A percentile compares a stretch with the other conserved stretches of the same genome.
These are phyloP conservation scores for Hapalemur alaotrensis DNA, from an alignment of 2,797 vertebrate species.

Conservation along the genomic window DNA sequence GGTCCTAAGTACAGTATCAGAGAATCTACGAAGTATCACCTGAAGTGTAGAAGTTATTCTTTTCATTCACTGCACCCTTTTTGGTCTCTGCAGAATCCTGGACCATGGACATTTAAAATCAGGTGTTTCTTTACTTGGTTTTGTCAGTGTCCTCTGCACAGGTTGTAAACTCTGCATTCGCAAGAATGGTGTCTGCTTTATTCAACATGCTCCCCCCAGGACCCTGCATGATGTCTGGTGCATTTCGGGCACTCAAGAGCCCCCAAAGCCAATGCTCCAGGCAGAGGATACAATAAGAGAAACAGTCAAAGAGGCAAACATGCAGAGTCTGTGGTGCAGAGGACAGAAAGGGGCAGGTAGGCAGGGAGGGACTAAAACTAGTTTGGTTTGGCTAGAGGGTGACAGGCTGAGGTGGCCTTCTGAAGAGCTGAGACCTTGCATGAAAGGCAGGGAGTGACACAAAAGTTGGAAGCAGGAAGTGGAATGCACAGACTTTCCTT, in stretches of 20 bases:
- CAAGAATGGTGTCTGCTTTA: neutral
- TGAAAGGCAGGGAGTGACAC: fast-evolving
- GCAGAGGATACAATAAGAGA: neutral
- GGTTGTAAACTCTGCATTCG: neutral
- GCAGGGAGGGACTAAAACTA: neutral
- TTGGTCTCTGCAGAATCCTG: neutral
- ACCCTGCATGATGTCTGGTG: too few relatives aligned
- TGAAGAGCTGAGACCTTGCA: neutral
- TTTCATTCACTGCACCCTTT: neutral
- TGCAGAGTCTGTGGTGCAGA: neutral
- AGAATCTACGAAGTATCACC: too few relatives aligned
- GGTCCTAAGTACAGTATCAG: neutral
- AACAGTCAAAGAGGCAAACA: neutral
- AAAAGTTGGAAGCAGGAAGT: too few relatives aligned
- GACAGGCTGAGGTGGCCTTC: fast-evolving
- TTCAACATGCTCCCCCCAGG: neutral
- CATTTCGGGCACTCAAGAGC: fast-evolving
- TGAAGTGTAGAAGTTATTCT: neutral
- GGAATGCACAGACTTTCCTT: neutral
- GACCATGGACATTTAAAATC: neutral
- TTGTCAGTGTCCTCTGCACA: neutral
- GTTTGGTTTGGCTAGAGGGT: neutral
- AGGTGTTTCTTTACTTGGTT: neutral
- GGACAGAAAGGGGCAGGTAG: neutral
- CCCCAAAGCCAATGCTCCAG: neutral